A percentile compares a stretch with the other conserved stretches of the same genome.
Conservation (phyloP, 1,140 invertebrate genomes). For the Brachionus koreanus region DNA sequence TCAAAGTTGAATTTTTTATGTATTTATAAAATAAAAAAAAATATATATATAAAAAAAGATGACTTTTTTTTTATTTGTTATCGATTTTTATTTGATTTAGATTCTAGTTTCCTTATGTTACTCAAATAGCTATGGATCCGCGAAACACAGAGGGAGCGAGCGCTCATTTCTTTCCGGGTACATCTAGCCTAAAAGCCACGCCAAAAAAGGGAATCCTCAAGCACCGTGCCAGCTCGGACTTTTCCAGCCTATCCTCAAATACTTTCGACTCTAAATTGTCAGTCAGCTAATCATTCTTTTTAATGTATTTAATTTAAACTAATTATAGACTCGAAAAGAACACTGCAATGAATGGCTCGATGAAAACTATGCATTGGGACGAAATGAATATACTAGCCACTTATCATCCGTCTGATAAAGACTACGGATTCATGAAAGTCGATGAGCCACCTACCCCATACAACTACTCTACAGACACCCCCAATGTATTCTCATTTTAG, state of each 20-base stretch:
- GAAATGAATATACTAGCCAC: conserved; percentile 99
- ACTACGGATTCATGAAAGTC: conserved; percentile 99
- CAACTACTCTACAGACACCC: conserved; percentile 2
- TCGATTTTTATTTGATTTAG: conserved; percentile 6
- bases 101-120: background rate
- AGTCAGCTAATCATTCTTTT: background rate
- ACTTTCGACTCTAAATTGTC: background rate
- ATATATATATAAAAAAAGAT: background rate
- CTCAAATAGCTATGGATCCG: background rate
- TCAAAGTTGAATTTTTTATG: conserved; percentile 20
- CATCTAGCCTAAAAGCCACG: conserved; percentile 5
- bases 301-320: background rate
- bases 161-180: background rate
- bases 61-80: background rate
- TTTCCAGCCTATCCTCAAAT: background rate
- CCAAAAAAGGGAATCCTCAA: conserved; percentile 34
- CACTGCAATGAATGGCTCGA: background rate
- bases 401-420: conserved; percentile 92
- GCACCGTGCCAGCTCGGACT: conserved; percentile 25
- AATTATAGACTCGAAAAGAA: background rate
- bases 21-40: background rate
- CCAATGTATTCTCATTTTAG: background rate
- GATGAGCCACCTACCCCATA: conserved; percentile 91
- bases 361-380: conserved; percentile 62
- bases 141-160: background rate